Conservation (phyloP, 2,113 vertebrate genomes). For the Catagonus wagneri region DNA sequence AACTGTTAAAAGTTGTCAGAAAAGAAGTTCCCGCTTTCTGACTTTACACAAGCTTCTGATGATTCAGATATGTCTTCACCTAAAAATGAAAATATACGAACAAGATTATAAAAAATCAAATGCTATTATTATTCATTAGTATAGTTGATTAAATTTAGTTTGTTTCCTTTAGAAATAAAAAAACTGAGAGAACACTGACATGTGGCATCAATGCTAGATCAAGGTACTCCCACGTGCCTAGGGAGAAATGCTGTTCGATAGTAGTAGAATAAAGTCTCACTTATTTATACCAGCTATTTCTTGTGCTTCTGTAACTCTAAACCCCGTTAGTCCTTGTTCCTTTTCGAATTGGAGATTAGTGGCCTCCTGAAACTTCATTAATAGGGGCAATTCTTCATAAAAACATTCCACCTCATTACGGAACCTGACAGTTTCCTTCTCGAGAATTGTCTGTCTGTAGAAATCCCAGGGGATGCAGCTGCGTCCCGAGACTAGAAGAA, state of each 20-base stretch:
- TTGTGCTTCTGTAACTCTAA: not conserved
- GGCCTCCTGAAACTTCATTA: not conserved
- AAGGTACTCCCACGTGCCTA: not conserved
- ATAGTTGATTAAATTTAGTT: not conserved
- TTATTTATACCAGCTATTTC: not conserved
- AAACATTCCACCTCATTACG: not conserved
- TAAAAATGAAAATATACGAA: conserved; percentile 22
- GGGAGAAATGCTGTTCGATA: conserved; percentile 6
- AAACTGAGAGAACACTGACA: not conserved
- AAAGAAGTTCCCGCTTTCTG: not conserved
- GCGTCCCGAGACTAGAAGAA: not conserved
- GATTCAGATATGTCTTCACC: not conserved
- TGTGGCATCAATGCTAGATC: not conserved
- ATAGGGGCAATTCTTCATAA: not conserved
- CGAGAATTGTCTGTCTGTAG: not conserved
- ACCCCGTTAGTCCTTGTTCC: not conserved
- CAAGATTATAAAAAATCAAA: not conserved
- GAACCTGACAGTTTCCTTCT: not conserved
- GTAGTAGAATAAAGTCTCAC: not conserved
- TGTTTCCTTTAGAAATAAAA: not conserved
- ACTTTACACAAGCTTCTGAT: conserved; percentile 21
- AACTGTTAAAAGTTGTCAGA: not conserved
- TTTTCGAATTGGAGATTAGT: not conserved
- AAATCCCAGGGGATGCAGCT: not conserved
- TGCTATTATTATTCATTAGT: not conserved